These are phyloP conservation scores for Chrysogorgia sp. DNA, from an alignment of 92 coral and sea anemone genomes.

Conservation along the genomic window DNA sequence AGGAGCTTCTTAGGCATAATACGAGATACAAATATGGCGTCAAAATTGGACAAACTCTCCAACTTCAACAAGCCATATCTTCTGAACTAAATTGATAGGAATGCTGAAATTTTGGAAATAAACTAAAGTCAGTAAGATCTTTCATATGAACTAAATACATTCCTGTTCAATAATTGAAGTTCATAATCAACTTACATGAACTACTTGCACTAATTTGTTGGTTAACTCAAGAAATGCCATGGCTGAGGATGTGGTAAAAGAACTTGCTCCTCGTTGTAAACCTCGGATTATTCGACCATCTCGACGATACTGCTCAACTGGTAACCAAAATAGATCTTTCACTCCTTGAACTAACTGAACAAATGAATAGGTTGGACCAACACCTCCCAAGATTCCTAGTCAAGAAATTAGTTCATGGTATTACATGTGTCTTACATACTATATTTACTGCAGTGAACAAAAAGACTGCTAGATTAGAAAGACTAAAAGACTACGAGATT, in stretches of 20 bases:
- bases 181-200: constrained; percentile 75
- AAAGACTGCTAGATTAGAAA: background rate
- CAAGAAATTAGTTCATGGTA: constrained; percentile 42
- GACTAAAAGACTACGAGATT: background rate
- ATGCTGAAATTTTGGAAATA: too few species aligned
- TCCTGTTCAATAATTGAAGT: too few species aligned
- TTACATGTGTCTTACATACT: too few species aligned
- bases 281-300: constrained; percentile 99
- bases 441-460: background rate
- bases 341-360: constrained; percentile 92
- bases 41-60: too few species aligned
- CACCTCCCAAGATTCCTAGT: constrained; percentile 91
- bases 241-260: constrained; percentile 97
- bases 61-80: too few species aligned
- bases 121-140: too few species aligned
- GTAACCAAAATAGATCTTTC: constrained; percentile 94
- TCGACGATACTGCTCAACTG: constrained; percentile 93
- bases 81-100: too few species aligned
- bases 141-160: too few species aligned
- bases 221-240: constrained; percentile 97
- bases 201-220: constrained; percentile 86
- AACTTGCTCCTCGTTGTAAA: constrained; percentile 93
- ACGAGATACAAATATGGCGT: too few species aligned
- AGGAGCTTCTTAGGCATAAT: too few species aligned
- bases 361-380: constrained; percentile 96